phyloP scores from a whole-genome alignment of 2,113 vertebrate genomes.

The Struthio camelus region DNA sequence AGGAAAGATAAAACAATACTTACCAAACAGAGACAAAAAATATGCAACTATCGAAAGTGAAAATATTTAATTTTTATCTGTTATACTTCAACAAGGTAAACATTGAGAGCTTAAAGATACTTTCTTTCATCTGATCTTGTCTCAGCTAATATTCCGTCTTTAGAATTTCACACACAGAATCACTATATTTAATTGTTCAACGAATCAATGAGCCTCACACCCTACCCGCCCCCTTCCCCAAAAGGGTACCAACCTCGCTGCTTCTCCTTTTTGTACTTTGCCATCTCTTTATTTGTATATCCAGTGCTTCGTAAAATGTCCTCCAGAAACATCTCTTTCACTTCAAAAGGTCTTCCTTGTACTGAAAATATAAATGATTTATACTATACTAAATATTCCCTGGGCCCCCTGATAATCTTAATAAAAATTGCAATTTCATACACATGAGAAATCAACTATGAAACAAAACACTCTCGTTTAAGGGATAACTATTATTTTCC shows the following conservation, averaged over 20 bases:
- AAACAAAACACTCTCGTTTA: not conserved
- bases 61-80: not conserved
- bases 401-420: not conserved
- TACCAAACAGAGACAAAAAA: not conserved
- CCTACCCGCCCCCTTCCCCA: not conserved
- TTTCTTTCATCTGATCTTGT: not conserved
- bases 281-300: conserved; percentile 85
- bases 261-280: conserved; percentile 86
- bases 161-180: not conserved
- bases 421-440: not conserved
- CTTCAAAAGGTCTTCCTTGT: conserved; percentile 90
- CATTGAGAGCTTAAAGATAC: not conserved
- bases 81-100: not conserved
- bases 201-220: not conserved
- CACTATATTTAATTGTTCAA: not conserved
- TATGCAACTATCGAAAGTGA: not conserved
- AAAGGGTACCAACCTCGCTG: conserved; percentile 79
- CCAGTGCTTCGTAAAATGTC: conserved; percentile 89
- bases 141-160: not conserved
- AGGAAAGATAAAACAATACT: not conserved
- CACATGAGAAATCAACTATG: not conserved
- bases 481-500: not conserved
- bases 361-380: conserved; percentile 73
- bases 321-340: conserved; percentile 92
- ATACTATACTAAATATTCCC: not conserved